Evolutionary conservation across 2,113 vertebrate genomes (phyloP).

Genomic region (Choloepus hoffmanni): DNA sequence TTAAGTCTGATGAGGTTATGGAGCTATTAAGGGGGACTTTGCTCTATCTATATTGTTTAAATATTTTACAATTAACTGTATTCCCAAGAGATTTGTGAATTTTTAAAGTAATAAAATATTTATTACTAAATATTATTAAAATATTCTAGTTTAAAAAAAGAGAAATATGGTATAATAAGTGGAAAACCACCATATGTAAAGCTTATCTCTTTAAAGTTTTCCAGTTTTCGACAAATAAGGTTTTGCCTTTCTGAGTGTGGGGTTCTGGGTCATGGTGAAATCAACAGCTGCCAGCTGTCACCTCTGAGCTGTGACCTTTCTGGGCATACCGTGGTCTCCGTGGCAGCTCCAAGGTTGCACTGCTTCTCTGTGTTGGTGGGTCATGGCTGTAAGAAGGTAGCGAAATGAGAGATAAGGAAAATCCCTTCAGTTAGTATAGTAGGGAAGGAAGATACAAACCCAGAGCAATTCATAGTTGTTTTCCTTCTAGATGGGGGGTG

Average conservation of each 20-base stretch:
- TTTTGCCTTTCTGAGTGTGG: rapidly evolving
- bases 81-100: background rate
- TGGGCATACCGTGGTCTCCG: rapidly evolving
- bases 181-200: background rate
- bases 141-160: background rate
- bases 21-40: too few species aligned
- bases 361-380: background rate
- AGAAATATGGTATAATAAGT: background rate
- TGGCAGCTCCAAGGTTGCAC: background rate
- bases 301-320: background rate
- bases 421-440: background rate
- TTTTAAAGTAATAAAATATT: conserved; percentile 13
- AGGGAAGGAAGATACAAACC: background rate
- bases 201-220: background rate
- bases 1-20: rapidly evolving
- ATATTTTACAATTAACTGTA: background rate
- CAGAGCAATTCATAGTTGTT: background rate
- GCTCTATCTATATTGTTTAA: background rate
- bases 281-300: background rate
- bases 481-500: background rate
- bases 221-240: background rate
- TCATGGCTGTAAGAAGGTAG: background rate
- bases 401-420: background rate
- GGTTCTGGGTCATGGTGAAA: background rate
- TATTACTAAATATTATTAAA: background rate